A percentile compares a stretch with the other conserved stretches of the same genome.
These are phyloP conservation scores for Dendrolimus kikuchii DNA, from an alignment of 1,140 invertebrate genomes.

Conservation along the genomic window DNA sequence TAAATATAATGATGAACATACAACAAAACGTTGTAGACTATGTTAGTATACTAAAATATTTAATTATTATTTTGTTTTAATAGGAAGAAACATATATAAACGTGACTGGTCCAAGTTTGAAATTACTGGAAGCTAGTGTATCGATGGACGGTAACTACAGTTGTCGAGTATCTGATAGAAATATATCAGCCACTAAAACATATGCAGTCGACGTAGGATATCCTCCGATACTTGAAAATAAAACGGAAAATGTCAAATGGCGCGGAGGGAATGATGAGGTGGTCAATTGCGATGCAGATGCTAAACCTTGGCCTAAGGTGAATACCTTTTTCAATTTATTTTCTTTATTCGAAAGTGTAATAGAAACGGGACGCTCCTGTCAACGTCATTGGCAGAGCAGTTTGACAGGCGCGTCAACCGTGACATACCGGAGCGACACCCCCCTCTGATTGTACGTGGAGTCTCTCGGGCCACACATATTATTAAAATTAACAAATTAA, in stretches of 20 bases:
- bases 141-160: conserved; percentile 10
- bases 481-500: no score
- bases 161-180: conserved; percentile 10
- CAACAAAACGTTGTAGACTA: no score
- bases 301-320: conserved; percentile 3
- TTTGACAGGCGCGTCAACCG: no score
- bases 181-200: conserved; percentile 5
- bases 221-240: background rate
- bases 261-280: background rate
- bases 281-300: background rate
- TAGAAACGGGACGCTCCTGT: no score
- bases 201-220: conserved; percentile 4
- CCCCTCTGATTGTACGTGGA: no score
- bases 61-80: background rate
- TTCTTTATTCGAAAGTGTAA: no score
- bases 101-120: background rate
- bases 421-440: no score
- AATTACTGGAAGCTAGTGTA: background rate
- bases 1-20: no score
- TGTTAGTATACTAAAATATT: no score
- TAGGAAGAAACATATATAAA: conserved; percentile 1
- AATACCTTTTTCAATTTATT: background rate
- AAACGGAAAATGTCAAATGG: background rate
- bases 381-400: no score
- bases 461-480: no score